Base-by-base conservation (phyloP, 1,140 invertebrate species). In the Drosophila kikkawai region DNA sequence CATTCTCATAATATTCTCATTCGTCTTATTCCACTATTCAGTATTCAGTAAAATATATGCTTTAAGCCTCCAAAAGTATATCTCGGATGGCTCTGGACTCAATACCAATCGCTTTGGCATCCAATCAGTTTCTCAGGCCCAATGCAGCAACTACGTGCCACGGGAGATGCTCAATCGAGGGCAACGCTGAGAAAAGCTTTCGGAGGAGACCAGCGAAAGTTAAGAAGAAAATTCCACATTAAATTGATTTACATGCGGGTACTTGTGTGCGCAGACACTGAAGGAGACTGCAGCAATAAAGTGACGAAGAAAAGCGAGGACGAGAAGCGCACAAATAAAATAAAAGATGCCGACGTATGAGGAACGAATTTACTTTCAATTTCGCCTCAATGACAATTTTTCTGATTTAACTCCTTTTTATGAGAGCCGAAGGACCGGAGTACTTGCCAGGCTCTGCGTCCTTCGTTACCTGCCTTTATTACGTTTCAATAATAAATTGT, bases 171-270 rank as follows among this genome's bases (percentile, higher is more conserved):
- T 58, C 39, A 42, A 58, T 60, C 32, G 32, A 60, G 39, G 41
- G 19, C 55, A 17, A 6, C 51, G 48, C 36, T 26, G 19, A 12
- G 22, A 13, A 58, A 58, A 44, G 56, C 56, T n/a, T 22, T 42
- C 32, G 32, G 22, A 64, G 42, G 22, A 64, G 64, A 7, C 19
- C 32, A 66, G 44, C 48, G 34, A 61, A 57, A 65, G 39, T 75
- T 67, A 22, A 80, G 60, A 76, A 69, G 58, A 57, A 82, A 82
- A 75, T 76, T 61, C 48, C 13, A 59, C 37, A 22, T 73, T 67
- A 80, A 84, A 80, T 80, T 76, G 76, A 83, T 83, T 83, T 83
- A 66, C 80, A 83, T 79, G 63, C 57, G 57, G 41, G 78, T 80
- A 51, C 57, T 73, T 67, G 63, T 44, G 39, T 5, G 50, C 9